Conservation (phyloP, 2,113 vertebrate genomes). For the Phalacrocorax aristotelis region DNA sequence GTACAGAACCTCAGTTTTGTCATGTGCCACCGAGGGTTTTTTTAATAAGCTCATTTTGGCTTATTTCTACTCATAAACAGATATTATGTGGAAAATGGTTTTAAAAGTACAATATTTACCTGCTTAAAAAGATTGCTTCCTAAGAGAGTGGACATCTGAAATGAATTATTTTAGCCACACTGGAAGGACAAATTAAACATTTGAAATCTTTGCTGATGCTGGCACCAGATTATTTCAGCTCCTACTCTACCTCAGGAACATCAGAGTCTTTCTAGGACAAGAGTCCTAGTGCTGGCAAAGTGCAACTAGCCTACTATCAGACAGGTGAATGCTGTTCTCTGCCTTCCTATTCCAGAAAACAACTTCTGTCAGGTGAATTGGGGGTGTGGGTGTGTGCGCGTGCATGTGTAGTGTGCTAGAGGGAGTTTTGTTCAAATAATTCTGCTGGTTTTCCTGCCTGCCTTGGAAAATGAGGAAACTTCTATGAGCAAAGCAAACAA, state of each 20-base stretch:
- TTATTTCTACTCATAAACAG: not conserved
- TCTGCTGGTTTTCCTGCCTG: not conserved
- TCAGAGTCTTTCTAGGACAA: not conserved
- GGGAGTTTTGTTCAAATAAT: not conserved
- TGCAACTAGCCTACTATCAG: not conserved
- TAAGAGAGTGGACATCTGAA: not conserved
- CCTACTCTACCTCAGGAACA: not conserved
- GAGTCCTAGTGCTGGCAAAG: not conserved
- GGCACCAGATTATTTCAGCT: not conserved
- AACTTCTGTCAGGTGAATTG: not conserved
- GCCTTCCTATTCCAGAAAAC: not conserved
- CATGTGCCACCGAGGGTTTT: accelerated
- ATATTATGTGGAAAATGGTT: not conserved
- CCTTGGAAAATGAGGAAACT: not conserved
- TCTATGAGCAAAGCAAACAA: slow-evolving; percentile 27
- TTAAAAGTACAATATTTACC: not conserved
- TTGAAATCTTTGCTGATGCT: not conserved
- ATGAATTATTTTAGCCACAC: not conserved
- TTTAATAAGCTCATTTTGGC: not conserved
- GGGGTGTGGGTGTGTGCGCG: no score
- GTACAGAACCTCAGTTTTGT: not conserved
- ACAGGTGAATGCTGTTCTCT: not conserved
- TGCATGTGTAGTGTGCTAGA: not conserved
- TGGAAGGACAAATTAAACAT: not conserved
- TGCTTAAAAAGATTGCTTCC: not conserved